These are phyloP conservation scores for Drosophila nannoptera DNA, from an alignment of 1,140 invertebrate genomes.

Conservation along the genomic window DNA sequence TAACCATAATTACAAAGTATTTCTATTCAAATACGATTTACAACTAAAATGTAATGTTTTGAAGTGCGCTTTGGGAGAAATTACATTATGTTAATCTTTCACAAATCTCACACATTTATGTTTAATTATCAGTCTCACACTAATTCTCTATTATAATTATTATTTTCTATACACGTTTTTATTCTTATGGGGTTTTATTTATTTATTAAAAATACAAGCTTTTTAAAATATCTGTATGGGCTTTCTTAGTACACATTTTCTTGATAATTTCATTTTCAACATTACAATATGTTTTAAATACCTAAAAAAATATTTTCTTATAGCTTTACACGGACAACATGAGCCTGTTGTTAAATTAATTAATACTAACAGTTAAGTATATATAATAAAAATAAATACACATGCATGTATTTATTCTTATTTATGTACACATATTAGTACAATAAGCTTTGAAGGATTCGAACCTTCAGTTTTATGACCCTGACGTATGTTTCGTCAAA, in stretches of 20 bases:
- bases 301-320: conserved; percentile 58
- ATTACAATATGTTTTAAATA: conserved; percentile 68
- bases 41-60: conserved; percentile 33
- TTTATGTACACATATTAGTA: conserved; percentile 44
- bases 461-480: conserved; percentile 51
- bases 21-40: conserved; percentile 18
- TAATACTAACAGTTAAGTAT: conserved; percentile 42
- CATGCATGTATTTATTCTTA: conserved; percentile 14
- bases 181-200: conserved; percentile 31
- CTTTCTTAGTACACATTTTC: conserved; percentile 67
- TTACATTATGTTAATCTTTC: conserved; percentile 38
- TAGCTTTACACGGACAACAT: conserved; percentile 40
- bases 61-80: conserved; percentile 55
- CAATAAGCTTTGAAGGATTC: conserved; percentile 74
- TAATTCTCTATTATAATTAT: conserved; percentile 47
- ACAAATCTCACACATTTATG: conserved; percentile 42
- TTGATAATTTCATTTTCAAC: conserved; percentile 72
- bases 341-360: conserved; percentile 55
- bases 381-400: neutral
- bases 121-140: conserved; percentile 61
- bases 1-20: conserved; percentile 28
- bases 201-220: conserved; percentile 61
- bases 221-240: conserved; percentile 62
- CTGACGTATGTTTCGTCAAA: conserved; percentile 1
- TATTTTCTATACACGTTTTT: conserved; percentile 36